These are phyloP conservation scores for Trachops cirrhosus DNA, from an alignment of 2,797 vertebrate species.

Conservation along the genomic window DNA sequence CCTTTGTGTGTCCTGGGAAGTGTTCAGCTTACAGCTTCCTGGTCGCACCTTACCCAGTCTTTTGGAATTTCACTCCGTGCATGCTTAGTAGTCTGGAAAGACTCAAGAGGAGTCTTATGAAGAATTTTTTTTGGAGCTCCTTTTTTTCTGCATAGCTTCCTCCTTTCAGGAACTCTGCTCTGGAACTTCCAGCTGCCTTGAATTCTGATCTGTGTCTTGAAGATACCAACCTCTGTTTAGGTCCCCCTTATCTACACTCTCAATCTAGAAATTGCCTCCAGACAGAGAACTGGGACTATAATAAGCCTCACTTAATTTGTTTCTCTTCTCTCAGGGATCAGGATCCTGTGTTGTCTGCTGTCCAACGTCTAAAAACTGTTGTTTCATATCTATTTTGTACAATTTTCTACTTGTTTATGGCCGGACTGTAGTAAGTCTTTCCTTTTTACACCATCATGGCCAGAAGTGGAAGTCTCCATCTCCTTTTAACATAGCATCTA, in stretches of 20 bases:
- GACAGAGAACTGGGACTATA: not conserved
- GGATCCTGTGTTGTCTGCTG: not conserved
- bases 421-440: not conserved
- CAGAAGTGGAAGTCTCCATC: not conserved
- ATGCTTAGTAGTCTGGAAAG: not conserved
- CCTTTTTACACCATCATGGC: not conserved
- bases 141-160: not conserved
- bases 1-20: not conserved
- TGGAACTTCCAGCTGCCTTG: not conserved
- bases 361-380: not conserved
- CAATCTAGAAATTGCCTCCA: not conserved
- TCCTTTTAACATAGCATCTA: not conserved
- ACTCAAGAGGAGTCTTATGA: not conserved
- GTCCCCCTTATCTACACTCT: not conserved
- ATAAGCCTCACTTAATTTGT: not conserved
- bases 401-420: not conserved
- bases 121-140: not conserved
- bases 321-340: not conserved
- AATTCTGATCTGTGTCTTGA: not conserved
- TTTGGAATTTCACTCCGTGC: not conserved
- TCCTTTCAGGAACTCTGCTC: constrained; percentile 18
- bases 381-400: not conserved
- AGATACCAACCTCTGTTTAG: not conserved
- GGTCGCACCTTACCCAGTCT: not conserved
- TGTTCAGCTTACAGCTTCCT: not conserved